Evolutionary conservation across 2,888 invertebrate species (phyloP), one percentile per base, ranked within the genome.

Genomic region (Drosophila meridionalis): DNA sequence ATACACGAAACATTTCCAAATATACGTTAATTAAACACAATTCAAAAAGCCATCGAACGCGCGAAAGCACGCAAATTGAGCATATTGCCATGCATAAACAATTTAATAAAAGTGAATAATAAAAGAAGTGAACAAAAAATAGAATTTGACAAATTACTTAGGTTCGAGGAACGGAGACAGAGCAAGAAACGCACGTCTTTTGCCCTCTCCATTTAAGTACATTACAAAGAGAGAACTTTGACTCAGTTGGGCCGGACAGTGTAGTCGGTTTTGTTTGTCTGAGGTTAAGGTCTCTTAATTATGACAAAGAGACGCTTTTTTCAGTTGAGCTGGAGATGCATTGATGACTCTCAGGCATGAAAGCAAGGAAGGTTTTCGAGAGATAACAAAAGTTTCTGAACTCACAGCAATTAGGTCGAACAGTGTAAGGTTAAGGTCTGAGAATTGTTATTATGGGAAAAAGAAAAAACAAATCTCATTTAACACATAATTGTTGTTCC

Each of bases 71-170:
- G 32, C 52, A 73, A 83, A 84, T 82, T 87, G 80, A 80, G 71
- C 77, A 73, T 82, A 87, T 76, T 82, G 77, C 66, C 60, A 57
- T 58, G 65, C 68, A 73, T 75, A 69, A 78, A 71, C 64, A 65
- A 76, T 70, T 74, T 63, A 76, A 77, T 71, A 62, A 38, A 43
- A 58, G 48, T 60, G 7, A 53, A 38, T 38, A 38, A 53, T 4
- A 53, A 52, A 34, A 63, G 20, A 20, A 20, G 20, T 20, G 20
- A 20, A 20, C 20, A 20, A 56, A 53, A 28, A 52, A 34, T 55
- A 48, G 48, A 32, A 52, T 36, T 55, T 60, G 52, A 20, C 59
- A 55, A 71, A 60, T 56, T 65, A 28, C 43, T 40, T 26, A n/a
- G 9, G 14, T 42, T 32, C 14, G 26, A 42, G 36, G 53, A 76